These are phyloP conservation scores for Polypedilum vanderplanki DNA, from an alignment of 1,140 invertebrate genomes.

Conservation along the genomic window DNA sequence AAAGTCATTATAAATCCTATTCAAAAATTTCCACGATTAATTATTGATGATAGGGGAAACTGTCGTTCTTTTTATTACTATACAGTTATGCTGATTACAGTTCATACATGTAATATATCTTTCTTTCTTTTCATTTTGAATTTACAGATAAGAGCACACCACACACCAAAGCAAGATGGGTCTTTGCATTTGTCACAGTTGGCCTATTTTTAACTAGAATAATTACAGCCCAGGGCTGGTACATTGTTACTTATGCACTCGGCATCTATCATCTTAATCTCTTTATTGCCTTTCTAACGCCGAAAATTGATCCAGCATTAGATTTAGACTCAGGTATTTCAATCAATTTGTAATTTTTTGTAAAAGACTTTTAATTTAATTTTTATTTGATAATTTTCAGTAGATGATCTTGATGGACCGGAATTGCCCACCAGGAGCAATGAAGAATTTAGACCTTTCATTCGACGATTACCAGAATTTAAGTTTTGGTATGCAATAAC, in stretches of 20 bases:
- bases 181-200: constrained; percentile 48
- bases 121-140: background rate
- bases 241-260: constrained; percentile 96
- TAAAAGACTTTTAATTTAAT: constrained; percentile 29
- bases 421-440: constrained; percentile 88
- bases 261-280: constrained; percentile 99
- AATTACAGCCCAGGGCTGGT: constrained; percentile 82
- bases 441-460: constrained; percentile 98
- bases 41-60: too few relatives aligned
- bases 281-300: constrained; percentile 98
- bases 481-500: constrained; percentile 99
- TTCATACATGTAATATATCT: background rate
- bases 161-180: constrained; percentile 53
- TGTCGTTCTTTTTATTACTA: too few relatives aligned
- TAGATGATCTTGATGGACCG: constrained; percentile 75
- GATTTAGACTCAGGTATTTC: constrained; percentile 72
- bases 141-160: constrained; percentile 55
- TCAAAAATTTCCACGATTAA: too few relatives aligned
- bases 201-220: constrained; percentile 53
- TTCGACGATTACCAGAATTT: constrained; percentile 95
- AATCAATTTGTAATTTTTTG: background rate
- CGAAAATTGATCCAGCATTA: constrained; percentile 96
- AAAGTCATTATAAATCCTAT: too few relatives aligned
- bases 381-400: constrained; percentile 38
- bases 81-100: too few relatives aligned